Base-by-base conservation (phyloP, 2,113 vertebrate genomes). In the Puntigrus tetrazona region DNA sequence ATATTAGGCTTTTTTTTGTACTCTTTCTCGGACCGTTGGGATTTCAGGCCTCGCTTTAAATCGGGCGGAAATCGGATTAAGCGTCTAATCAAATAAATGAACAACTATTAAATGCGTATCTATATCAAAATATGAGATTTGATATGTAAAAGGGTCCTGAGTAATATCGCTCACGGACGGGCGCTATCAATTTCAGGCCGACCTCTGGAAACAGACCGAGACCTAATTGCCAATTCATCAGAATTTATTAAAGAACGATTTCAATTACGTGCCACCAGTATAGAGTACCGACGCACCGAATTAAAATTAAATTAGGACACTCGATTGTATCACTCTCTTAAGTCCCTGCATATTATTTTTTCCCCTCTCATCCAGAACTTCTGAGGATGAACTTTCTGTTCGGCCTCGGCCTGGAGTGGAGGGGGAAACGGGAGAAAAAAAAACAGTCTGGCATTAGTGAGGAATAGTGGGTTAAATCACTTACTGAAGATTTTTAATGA, bases 401-500 rank as follows among this genome's bases (percentile, higher is more conserved):
- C 27, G 25, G 73, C 45, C 73, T 76, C 73, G 93, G 93, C 91
- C 92, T 94, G 83, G 87, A 93, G 70, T 91, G 83, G 82, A 47
- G 83, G 61, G 61, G 47, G 83, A 52, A 84, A 69, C 57, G 43
- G 79, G 83, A 80, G 72, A 76, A 29, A 85, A 29, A 85, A 78
- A 50, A 78, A 86, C 75, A 80, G 82, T 45, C 92, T 90, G 94
- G 95, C 94, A 95, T 98, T 97, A 96, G 94, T 92, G 94, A 92
- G 96, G 96, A 97, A 96, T 95, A 96, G 96, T 96, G 97, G 97
- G 96, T 97, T 99, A 99, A 99, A 98, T 98, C 97, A 98, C 97
- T 98, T 98, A 97, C 96, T 98, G 96, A 96, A 97, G 96, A 97
- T 97, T 98, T 99, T 99, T 99, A 99, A 99, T 98, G 97, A 98